phyloP scores from a whole-genome alignment of 1,140 invertebrate species.

The Drosophila persimilis region DNA sequence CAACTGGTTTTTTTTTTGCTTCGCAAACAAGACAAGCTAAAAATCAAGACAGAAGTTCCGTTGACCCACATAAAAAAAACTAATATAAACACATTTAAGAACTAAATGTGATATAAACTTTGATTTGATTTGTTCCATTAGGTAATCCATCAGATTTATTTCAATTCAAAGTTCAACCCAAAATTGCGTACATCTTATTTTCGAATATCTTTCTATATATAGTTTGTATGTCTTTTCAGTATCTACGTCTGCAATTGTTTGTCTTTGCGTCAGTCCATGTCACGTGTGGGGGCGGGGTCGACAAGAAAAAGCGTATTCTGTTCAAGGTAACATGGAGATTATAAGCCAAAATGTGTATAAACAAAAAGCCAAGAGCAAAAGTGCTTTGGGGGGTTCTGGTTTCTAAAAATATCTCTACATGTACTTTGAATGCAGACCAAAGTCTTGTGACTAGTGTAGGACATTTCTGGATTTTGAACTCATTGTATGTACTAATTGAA shows the following conservation, averaged over 20 bases:
- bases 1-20: constrained; percentile 49
- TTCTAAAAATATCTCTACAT: constrained; percentile 41
- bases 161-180: constrained; percentile 33
- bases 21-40: constrained; percentile 36
- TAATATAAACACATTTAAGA: constrained; percentile 14
- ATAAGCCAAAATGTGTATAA: constrained; percentile 47
- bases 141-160: constrained; percentile 25
- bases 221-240: constrained; percentile 15
- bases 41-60: constrained; percentile 23
- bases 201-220: neutral
- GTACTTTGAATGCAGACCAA: constrained; percentile 2
- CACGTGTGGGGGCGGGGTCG: constrained; percentile 47
- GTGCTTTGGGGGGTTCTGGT: constrained; percentile 22
- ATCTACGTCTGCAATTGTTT: constrained; percentile 46
- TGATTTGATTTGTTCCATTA: constrained; percentile 17
- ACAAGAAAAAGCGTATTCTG: constrained; percentile 21
- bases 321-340: constrained; percentile 55
- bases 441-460: constrained; percentile 3
- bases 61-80: constrained; percentile 59
- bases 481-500: neutral
- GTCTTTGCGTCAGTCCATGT: constrained; percentile 54
- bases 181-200: constrained; percentile 18
- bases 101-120: constrained; percentile 10
- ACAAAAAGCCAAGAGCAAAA: constrained; percentile 23
- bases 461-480: constrained; percentile 30